Evolutionary conservation across 2,797 vertebrate genomes (phyloP).

Genomic region (Sebastes oblongus): DNA sequence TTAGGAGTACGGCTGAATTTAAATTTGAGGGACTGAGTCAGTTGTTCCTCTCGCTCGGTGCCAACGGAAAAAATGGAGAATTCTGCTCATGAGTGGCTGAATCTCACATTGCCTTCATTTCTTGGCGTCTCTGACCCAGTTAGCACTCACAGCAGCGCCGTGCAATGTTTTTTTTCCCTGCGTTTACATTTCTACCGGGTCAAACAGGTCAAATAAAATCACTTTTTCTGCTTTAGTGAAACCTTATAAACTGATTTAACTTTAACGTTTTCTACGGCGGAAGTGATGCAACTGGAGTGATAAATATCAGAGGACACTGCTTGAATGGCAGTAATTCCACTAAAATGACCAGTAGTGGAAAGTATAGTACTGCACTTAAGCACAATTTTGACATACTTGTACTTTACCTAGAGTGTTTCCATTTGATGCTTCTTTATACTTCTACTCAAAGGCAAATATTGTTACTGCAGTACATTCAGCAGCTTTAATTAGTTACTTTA

Average conservation of each 20-base stretch:
- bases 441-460: not conserved
- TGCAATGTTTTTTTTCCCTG: not conserved
- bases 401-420: not conserved
- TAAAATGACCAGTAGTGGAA: not conserved
- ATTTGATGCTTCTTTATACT: not conserved
- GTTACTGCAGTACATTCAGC: not conserved
- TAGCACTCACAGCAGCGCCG: slow-evolving; percentile 37
- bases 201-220: slow-evolving; percentile 25
- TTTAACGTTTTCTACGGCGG: not conserved
- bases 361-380: not conserved
- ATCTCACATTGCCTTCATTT: slow-evolving; percentile 65
- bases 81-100: slow-evolving; percentile 67
- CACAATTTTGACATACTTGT: not conserved
- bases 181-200: slow-evolving; percentile 28
- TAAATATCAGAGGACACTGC: not conserved
- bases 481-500: not conserved
- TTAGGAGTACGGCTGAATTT: slow-evolving; percentile 65
- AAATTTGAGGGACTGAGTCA: slow-evolving; percentile 78
- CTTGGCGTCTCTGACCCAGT: slow-evolving; percentile 71
- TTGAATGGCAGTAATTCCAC: not conserved
- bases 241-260: not conserved
- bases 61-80: slow-evolving; percentile 82
- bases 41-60: slow-evolving; percentile 79
- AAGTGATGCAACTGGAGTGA: not conserved
- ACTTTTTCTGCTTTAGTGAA: not conserved